Base-by-base conservation (phyloP, 2,888 invertebrate species). In the Apoda limacodes region DNA sequence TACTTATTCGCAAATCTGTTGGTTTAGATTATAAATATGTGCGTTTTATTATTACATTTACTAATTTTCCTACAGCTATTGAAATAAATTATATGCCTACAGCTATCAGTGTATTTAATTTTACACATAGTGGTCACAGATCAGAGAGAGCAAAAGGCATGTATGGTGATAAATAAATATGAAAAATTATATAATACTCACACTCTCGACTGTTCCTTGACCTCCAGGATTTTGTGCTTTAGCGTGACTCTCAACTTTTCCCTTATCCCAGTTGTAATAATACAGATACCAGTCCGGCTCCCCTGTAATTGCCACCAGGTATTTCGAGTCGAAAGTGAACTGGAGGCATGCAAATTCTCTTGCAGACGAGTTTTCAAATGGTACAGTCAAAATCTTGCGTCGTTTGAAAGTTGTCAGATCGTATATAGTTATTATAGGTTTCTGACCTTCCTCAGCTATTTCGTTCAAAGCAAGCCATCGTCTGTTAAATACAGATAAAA, bases 271-370 rank as follows among this genome's bases (percentile, higher is more conserved):
- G 57, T 89, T 88, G 80, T 92, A 91, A 68, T 89, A 87, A 53
- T 92, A 83, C 69, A 92, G 76, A 46, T 84, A 87, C 88, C 90
- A 89, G 60, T 94, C 94, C 0, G 95, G 93, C 38, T 88, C 88
- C 2, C 90, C 90, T 1, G 92, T 90, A 15, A 96, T 85, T 1
- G 90, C 86, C 1, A 90, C 86, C 7, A 97, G 60, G 42, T 88
- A 88, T 57, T 90, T 91, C 2, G 89, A 92, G 60, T 96, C 95
- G 37, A 82, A 86, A 0, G 92, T 90, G 52, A 97, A 95, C 14
- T 87, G 84, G 1, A 93, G 70, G 33, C 88, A 86, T 7, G 87
- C 86, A 54, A 89, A 90, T 50, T 87, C 88, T 32, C 70, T 82
- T 0, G 88, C 83, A 3, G 80, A 69, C 1, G 82, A 72, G 25